Conservation (phyloP, 2,797 vertebrate genomes). For the Brachyrhaphis roseni region DNA sequence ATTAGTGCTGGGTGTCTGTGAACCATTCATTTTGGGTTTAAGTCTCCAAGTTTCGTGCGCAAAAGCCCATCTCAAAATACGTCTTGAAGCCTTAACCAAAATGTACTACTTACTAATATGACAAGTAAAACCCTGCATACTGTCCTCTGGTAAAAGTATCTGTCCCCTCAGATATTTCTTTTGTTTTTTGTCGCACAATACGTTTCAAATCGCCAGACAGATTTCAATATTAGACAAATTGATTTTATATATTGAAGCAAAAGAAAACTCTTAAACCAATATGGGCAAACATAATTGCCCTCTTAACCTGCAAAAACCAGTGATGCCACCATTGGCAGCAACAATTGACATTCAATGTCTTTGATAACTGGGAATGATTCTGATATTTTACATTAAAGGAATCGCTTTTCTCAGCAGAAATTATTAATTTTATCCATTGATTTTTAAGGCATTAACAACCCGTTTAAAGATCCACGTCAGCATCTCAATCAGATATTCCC, state of each 20-base stretch:
- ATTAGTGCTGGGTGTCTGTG: constrained; percentile 59
- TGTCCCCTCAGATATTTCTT: not conserved
- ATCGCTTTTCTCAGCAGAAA: not conserved
- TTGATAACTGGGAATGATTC: not conserved
- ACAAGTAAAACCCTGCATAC: not conserved
- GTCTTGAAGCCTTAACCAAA: not conserved
- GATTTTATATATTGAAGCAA: not conserved
- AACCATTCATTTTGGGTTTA: constrained; percentile 36
- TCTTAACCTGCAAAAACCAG: not conserved
- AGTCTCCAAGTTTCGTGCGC: constrained; percentile 38
- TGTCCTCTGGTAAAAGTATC: not conserved
- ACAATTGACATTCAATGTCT: not conserved
- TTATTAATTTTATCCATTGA: not conserved
- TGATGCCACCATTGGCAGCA: not conserved
- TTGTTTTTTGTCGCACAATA: not conserved
- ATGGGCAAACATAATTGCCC: not conserved
- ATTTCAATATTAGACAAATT: not conserved
- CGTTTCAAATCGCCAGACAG: not conserved
- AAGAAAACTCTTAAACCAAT: not conserved
- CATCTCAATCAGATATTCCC: not conserved
- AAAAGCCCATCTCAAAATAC: constrained; percentile 4
- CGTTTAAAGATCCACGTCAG: not conserved
- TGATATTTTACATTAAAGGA: not conserved
- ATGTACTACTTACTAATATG: not conserved
- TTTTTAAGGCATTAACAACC: not conserved